A percentile compares a stretch with the other conserved stretches of the same genome.
Evolutionary conservation across 2,113 vertebrate species (phyloP).

Genomic region (Indri indri): DNA sequence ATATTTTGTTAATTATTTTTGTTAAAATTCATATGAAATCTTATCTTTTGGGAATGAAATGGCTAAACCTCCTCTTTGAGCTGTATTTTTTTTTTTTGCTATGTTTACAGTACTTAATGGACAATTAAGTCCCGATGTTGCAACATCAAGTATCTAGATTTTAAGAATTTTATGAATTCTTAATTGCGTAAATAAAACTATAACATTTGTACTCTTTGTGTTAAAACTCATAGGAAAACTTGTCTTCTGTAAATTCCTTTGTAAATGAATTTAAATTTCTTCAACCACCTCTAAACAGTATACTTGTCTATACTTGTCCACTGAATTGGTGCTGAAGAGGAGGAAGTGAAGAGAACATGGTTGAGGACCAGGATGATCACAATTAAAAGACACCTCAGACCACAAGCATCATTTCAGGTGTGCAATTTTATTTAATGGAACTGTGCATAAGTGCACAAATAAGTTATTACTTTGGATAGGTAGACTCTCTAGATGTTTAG

Average conservation of each 20-base stretch:
- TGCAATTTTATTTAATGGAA: background rate
- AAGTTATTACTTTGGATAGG: background rate
- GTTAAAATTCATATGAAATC: background rate
- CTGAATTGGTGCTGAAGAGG: background rate
- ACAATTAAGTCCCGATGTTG: background rate
- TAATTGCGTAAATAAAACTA: background rate
- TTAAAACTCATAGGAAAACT: background rate
- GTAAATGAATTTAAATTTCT: conserved; percentile 8
- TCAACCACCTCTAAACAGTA: background rate
- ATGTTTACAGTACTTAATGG: background rate
- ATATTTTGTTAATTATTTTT: background rate
- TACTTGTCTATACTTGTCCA: background rate
- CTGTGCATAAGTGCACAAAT: background rate
- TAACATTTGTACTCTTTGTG: background rate
- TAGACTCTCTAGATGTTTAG: background rate
- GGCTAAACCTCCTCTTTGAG: background rate
- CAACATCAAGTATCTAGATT: background rate
- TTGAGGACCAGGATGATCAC: background rate
- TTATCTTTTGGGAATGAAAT: background rate
- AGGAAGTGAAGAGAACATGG: background rate
- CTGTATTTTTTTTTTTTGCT: background rate
- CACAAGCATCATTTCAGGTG: background rate
- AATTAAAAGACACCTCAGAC: background rate
- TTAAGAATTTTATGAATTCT: background rate
- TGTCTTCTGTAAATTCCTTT: conserved; percentile 1